Base-by-base conservation (phyloP, 2,113 vertebrate species). In the Phylloscopus trochilus region DNA sequence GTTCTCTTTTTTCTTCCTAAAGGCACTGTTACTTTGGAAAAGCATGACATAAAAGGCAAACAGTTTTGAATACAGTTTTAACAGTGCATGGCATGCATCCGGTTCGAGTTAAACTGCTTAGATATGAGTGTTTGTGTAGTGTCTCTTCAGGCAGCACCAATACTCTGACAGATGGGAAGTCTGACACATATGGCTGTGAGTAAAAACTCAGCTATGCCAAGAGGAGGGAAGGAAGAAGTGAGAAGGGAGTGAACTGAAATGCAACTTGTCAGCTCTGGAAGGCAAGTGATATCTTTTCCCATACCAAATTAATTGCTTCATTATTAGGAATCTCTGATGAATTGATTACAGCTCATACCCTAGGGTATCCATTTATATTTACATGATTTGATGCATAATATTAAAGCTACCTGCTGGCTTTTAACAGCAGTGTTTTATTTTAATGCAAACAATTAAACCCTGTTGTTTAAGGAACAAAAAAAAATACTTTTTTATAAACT, bases 291-390 rank as follows among this genome's bases (percentile, higher is more conserved):
- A 85, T 46, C 11, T 80, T 76, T 79, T 89, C 58, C n/a, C 22
- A 13, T 69, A n/a, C 86, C 46, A 72, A 59, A 82, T 89, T 94
- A 95, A 82, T 91, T 83, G 46, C 31, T 94, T 95, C 70, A 83
- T 91, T 87, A 97, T 94, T 95, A 73, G 35, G 33, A 72, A 86
- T 51, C 68, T 75, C 62, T 74, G 67, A 92, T 90, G 13, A 95
- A 95, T 39, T 86, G 77, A 93, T 94, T 94, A 87, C 30, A 91
- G 31, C 49, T 79, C 24, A 43, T 79, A 85, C 47, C 70, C 69
- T 60, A 63, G 77, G 43, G 66, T 89, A 85, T 49, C 58, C 37
- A 33, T 74, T 94, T 83, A 60, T 80, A 75, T 76, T 86, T 91
- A 89, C 33, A 76, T 43, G 23, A 73, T 58, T 93, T 89, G 49